Evolutionary conservation across 2,888 invertebrate genomes (phyloP).

Genomic region (Diplolepis rosae): DNA sequence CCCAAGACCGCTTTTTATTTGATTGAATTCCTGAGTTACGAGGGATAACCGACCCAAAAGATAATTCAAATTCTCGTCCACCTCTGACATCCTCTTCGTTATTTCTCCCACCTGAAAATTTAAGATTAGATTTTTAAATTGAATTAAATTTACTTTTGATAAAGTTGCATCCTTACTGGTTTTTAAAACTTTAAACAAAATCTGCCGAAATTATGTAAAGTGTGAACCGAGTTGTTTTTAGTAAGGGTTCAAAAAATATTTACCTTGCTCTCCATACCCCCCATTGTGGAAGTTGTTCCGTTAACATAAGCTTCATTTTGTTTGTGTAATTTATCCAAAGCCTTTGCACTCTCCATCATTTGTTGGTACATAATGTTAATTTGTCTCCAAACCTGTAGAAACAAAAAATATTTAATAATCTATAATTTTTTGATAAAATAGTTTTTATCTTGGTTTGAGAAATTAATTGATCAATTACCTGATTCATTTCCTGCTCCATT

Average conservation of each 20-base stretch:
- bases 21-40: conserved; percentile 89
- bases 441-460: neutral
- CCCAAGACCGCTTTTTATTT: conserved; percentile 85
- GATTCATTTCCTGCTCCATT: conserved; percentile 87
- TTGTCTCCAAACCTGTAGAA: conserved; percentile 84
- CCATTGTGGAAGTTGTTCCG: conserved; percentile 84
- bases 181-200: neutral
- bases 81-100: conserved; percentile 84
- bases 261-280: conserved; percentile 85
- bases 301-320: conserved; percentile 88
- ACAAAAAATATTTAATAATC: neutral
- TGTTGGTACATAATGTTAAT: conserved; percentile 92
- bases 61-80: conserved; percentile 88
- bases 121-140: neutral
- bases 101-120: conserved; percentile 81
- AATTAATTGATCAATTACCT: conserved; percentile 66
- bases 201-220: no score
- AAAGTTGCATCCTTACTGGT: neutral
- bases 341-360: conserved; percentile 83
- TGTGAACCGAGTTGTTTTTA: conserved; percentile 13
- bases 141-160: neutral
- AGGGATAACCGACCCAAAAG: conserved; percentile 85
- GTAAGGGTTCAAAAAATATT: conserved; percentile 27
- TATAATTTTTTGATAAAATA: neutral
- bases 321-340: conserved; percentile 84